These are phyloP conservation scores for Melanotaenia pygmaea DNA, from an alignment of 2,797 vertebrate species.

Conservation along the genomic window DNA sequence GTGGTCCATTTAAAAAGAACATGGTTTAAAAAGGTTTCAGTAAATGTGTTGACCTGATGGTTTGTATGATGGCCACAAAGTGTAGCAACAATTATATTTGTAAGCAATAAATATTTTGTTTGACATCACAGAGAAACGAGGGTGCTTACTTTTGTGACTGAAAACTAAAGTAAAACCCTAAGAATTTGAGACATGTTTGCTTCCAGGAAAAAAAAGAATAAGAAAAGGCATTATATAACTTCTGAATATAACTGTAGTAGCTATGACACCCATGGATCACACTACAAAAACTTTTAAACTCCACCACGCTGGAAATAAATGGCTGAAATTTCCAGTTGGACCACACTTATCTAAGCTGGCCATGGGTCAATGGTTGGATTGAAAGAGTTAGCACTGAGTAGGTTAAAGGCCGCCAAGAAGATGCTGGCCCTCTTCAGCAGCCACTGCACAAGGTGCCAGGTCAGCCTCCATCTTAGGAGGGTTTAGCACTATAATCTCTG, in stretches of 20 bases:
- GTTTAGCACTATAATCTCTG: constrained; percentile 55
- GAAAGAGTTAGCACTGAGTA: constrained; percentile 23
- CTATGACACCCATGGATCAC: not conserved
- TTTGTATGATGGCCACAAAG: not conserved
- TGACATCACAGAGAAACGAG: too few species aligned
- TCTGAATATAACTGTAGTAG: too few species aligned
- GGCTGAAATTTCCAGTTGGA: not conserved
- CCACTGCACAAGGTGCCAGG: constrained; percentile 42
- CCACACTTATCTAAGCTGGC: constrained; percentile 18
- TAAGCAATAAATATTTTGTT: too few species aligned
- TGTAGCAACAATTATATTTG: too few species aligned
- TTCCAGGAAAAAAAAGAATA: too few species aligned
- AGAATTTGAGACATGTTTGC: too few species aligned
- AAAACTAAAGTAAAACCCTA: too few species aligned
- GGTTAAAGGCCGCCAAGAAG: constrained; percentile 34
- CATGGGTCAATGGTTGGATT: constrained; percentile 19
- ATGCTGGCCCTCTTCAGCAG: constrained; percentile 28
- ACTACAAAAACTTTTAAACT: not conserved
- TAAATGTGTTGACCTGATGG: not conserved
- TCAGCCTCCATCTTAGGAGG: constrained; percentile 61
- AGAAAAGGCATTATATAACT: too few species aligned
- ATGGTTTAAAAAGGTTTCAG: not conserved
- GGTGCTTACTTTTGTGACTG: too few species aligned
- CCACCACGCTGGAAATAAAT: not conserved
- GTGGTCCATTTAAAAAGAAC: too few species aligned